Conservation (phyloP, 2,113 vertebrate genomes). For the Chaetura pelagica region DNA sequence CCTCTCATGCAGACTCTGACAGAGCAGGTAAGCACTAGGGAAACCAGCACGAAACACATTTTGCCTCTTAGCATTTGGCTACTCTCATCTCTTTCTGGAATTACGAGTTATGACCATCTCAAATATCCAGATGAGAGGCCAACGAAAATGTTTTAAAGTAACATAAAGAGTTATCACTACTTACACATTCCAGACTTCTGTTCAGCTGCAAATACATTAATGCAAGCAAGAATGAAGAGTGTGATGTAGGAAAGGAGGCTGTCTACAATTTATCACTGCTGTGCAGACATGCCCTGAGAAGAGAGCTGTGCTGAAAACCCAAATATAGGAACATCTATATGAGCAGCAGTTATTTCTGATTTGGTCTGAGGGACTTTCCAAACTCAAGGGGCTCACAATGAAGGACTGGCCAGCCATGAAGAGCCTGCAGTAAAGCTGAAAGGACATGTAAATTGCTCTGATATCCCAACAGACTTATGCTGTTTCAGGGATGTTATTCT, state of each 20-base stretch:
- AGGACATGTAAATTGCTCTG: constrained; percentile 66
- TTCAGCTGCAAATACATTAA: constrained; percentile 68
- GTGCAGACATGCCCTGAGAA: constrained; percentile 69
- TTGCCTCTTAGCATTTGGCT: constrained; percentile 1
- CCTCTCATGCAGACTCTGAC: neutral
- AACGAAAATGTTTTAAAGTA: constrained; percentile 57
- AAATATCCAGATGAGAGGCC: constrained; percentile 58
- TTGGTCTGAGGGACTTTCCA: constrained; percentile 63
- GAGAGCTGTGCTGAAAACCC: constrained; percentile 53
- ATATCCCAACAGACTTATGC: constrained; percentile 45
- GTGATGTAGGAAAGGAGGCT: constrained; percentile 63
- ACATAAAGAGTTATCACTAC: constrained; percentile 64
- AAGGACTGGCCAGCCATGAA: constrained; percentile 66
- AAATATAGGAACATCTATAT: constrained; percentile 69
- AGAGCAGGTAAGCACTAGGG: neutral
- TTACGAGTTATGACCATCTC: constrained; percentile 61
- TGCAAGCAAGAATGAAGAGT: constrained; percentile 60
- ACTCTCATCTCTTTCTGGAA: constrained; percentile 43
- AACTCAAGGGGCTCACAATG: constrained; percentile 57
- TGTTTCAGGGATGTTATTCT: constrained; percentile 57
- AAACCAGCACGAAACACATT: neutral
- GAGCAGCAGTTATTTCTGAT: constrained; percentile 66
- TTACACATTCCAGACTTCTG: constrained; percentile 67
- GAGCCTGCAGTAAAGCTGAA: constrained; percentile 62
- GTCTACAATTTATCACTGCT: constrained; percentile 69